Evolutionary conservation across 2,113 vertebrate genomes (phyloP).

Genomic region (Hirundichthys speculiger): DNA sequence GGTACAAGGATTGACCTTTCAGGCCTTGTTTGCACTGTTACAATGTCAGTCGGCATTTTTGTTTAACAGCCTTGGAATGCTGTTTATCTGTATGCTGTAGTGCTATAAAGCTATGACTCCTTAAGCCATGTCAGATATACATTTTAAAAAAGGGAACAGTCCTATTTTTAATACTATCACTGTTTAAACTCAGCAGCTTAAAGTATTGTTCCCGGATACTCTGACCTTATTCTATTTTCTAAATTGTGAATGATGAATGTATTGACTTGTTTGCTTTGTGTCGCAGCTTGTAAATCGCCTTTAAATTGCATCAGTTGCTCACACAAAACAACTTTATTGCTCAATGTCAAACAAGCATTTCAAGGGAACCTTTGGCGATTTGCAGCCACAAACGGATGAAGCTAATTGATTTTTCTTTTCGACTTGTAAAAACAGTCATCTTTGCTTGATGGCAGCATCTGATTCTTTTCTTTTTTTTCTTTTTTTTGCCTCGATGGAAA

Average conservation of each 20-base stretch:
- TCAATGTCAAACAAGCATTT: slow-evolving; percentile 53
- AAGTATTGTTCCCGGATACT: slow-evolving; percentile 54
- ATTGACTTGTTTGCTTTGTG: slow-evolving; percentile 50
- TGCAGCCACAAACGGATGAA: slow-evolving; percentile 14
- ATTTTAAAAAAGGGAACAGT: slow-evolving; percentile 17
- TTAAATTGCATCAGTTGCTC: slow-evolving; percentile 63
- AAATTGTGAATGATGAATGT: slow-evolving; percentile 55
- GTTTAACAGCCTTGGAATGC: slow-evolving; percentile 38
- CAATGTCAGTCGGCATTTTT: slow-evolving; percentile 71
- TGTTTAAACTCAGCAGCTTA: slow-evolving; percentile 17
- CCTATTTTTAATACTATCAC: slow-evolving; percentile 13
- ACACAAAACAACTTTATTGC: slow-evolving; percentile 35
- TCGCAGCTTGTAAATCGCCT: slow-evolving; percentile 59
- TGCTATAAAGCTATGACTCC: slow-evolving; percentile 30
- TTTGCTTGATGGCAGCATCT: slow-evolving; percentile 7
- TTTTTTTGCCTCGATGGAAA: too few species aligned
- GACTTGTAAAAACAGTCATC: slow-evolving; percentile 29
- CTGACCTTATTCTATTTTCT: slow-evolving; percentile 42
- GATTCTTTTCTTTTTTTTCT: not conserved
- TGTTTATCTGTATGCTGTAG: slow-evolving; percentile 47
- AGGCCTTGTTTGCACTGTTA: slow-evolving; percentile 61
- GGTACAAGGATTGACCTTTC: slow-evolving; percentile 71
- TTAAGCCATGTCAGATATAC: slow-evolving; percentile 20
- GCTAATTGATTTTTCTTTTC: slow-evolving; percentile 34
- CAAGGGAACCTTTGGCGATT: slow-evolving; percentile 20